These are phyloP conservation scores for Harpagoxenus sublaevis DNA, from an alignment of 2,888 invertebrate genomes.

Conservation along the genomic window DNA sequence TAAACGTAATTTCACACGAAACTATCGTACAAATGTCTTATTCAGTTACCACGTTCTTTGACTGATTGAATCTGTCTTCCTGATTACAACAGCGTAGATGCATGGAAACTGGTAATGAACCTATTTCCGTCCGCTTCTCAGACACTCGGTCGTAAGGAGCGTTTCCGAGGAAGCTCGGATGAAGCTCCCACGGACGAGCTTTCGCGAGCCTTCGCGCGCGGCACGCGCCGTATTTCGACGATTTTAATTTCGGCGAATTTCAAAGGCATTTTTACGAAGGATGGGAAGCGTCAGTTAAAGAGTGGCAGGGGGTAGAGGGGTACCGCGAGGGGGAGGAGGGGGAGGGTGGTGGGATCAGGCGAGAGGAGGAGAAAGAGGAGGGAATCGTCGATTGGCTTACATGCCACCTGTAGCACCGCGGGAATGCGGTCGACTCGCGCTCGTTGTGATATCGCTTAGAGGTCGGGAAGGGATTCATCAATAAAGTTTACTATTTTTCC, in stretches of 20 bases:
- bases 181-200: too few species aligned
- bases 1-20: neutral
- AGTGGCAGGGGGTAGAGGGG: conserved; percentile 16
- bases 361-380: conserved; percentile 31
- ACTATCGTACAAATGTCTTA: neutral
- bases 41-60: neutral
- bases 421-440: conserved; percentile 76
- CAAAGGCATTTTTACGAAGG: conserved; percentile 53
- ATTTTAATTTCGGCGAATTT: conserved; percentile 56
- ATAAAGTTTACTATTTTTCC: conserved; percentile 79
- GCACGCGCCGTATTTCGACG: conserved; percentile 13
- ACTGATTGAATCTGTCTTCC: too few species aligned
- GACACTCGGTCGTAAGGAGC: neutral
- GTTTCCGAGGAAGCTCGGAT: neutral
- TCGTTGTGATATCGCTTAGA: conserved; percentile 77
- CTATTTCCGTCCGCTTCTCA: neutral
- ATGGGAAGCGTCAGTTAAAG: conserved; percentile 62
- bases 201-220: neutral
- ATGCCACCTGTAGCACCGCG: conserved; percentile 77
- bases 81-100: neutral
- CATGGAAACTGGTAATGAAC: neutral
- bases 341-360: neutral
- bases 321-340: neutral
- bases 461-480: conserved; percentile 78
- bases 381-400: conserved; percentile 74